Base-by-base conservation (phyloP, 2,113 vertebrate species). In the human region DNA sequence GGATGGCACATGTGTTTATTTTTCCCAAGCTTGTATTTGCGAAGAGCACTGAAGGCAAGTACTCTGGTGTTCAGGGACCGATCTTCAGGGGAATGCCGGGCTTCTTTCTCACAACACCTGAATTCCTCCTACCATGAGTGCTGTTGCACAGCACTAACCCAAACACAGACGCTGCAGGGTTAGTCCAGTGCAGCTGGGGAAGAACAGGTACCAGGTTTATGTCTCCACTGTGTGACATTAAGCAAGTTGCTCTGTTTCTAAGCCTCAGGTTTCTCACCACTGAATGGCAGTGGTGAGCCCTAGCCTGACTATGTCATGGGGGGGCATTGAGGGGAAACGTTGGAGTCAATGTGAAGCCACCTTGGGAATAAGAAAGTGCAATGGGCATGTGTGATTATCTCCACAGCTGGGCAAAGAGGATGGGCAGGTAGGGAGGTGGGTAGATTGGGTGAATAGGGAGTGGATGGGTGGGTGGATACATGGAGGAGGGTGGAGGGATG, bases 261-360 rank as follows among this genome's bases (percentile, higher is more conserved):
- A 25, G 23, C 38, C 9, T 82, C 59, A 45, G 38, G 16, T 32
- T 76, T 38, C 23, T 85, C 57, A 30, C 20, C 57, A 38, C 16
- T 72, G 45, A 30, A 1, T 6, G 23, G 20, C 48, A 8, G 8
- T 48, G 38, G n/a, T 6, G 64, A 43, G 40, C 20, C 52, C 8
- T 0, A 30, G 25, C 52, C 64, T 55, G 78, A 27, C 32, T 12
- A 6, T 2, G 1, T 61, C n/a, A 9, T 1, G 3, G n/a, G n/a
- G 84, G 10, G 12, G 17, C 45, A 50, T 1, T 61, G 5, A 73
- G 40, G 40, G 3, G 0, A 23, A 16, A 8, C 4, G 40, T 10
- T n/a, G n/a, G 80, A 32, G 11, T 22, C 0, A 0, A 4, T 40
- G 20, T 6, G 25, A 91, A 52, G 40, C 27, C 45, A 23, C 40